Conservation (phyloP, 2,888 invertebrate species). For the Aelia acuminata region DNA sequence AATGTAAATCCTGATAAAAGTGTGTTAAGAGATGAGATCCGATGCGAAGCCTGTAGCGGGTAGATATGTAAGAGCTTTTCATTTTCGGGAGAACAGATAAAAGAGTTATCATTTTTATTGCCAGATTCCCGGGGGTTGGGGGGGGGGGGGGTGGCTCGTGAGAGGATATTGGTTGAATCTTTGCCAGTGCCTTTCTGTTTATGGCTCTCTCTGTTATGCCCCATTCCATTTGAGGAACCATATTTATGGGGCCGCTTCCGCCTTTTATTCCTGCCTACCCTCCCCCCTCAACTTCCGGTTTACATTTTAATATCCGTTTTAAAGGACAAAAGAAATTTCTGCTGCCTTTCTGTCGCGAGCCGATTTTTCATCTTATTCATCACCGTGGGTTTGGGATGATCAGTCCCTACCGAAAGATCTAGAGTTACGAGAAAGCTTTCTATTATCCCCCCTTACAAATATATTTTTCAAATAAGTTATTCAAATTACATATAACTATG, state of each 20-base stretch:
- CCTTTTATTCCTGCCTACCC: constrained; percentile 9
- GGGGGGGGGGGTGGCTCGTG: not conserved
- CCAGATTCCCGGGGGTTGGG: not conserved
- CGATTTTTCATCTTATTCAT: not conserved
- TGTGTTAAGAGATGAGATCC: not conserved
- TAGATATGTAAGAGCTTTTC: constrained; percentile 29
- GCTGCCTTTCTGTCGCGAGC: not conserved
- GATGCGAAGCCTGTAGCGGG: not conserved
- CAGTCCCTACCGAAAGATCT: too few relatives aligned
- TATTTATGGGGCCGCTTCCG: constrained; percentile 23
- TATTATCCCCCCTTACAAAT: too few relatives aligned
- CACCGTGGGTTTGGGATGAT: not conserved
- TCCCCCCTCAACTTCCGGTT: constrained; percentile 4
- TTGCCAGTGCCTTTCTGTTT: constrained; percentile 36
- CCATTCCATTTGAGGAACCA: constrained; percentile 19
- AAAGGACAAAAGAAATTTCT: not conserved
- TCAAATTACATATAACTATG: too few relatives aligned
- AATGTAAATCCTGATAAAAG: constrained; percentile 10
- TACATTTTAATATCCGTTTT: constrained; percentile 33
- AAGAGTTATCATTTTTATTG: constrained; percentile 38
- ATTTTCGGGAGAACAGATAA: constrained; percentile 22
- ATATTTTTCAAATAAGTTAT: too few relatives aligned
- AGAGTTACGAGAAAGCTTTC: too few relatives aligned
- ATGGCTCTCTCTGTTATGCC: constrained; percentile 23
- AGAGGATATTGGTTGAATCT: constrained; percentile 40